These are phyloP conservation scores for Cistogaster globosa DNA, from an alignment of 2,888 invertebrate species.

Conservation along the genomic window DNA sequence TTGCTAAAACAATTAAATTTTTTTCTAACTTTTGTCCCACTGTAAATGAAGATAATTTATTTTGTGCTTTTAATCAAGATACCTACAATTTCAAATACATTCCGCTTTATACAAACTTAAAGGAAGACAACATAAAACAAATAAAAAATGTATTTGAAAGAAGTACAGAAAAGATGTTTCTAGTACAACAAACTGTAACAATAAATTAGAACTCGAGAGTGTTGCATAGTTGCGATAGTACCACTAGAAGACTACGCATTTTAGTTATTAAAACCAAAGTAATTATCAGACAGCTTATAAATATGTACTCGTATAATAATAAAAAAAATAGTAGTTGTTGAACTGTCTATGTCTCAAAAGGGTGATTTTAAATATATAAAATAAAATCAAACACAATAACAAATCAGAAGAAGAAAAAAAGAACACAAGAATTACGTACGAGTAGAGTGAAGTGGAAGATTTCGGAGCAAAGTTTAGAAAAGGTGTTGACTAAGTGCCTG, in stretches of 20 bases:
- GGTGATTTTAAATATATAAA: conserved; percentile 49
- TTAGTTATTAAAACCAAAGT: conserved; percentile 65
- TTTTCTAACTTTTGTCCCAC: conserved; percentile 2
- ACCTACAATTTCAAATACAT: conserved; percentile 18
- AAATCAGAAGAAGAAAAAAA: neutral
- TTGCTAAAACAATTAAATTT: no score
- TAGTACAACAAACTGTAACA: conserved; percentile 66
- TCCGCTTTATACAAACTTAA: conserved; percentile 31
- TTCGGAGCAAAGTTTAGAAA: conserved; percentile 32
- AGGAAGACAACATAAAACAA: conserved; percentile 13
- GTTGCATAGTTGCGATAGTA: neutral
- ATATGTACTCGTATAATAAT: conserved; percentile 8
- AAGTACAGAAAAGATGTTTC: conserved; percentile 43
- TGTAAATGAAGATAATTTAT: neutral
- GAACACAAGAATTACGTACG: neutral
- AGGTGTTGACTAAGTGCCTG: conserved; percentile 64
- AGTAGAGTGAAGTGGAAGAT: neutral
- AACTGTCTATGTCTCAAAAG: conserved; percentile 66
- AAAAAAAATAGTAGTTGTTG: conserved; percentile 62
- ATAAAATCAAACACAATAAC: neutral
- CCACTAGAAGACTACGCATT: conserved; percentile 56
- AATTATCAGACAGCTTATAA: conserved; percentile 55
- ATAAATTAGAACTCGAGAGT: conserved; percentile 33
- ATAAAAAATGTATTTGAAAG: conserved; percentile 14
- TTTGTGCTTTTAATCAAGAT: conserved; percentile 39